A percentile compares a stretch with the other conserved stretches of the same genome.
phyloP scores from a whole-genome alignment of 2,797 vertebrate species.

The Melopsittacus undulatus region DNA sequence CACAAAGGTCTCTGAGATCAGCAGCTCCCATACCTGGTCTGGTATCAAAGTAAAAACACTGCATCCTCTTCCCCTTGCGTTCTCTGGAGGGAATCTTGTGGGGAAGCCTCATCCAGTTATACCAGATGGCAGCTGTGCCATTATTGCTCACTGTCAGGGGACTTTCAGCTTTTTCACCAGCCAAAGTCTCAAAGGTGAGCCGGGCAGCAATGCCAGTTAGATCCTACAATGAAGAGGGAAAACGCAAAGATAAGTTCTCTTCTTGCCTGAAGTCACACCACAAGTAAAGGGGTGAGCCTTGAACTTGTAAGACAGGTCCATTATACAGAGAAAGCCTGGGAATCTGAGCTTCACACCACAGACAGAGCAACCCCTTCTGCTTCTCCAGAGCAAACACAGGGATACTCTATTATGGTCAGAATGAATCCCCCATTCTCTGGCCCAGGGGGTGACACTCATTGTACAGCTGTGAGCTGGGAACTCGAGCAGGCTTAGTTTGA shows the following conservation, averaged over 20 bases:
- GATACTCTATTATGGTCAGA: background rate
- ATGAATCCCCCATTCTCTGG: background rate
- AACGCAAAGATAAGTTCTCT: background rate
- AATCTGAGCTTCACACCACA: background rate
- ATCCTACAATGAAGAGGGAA: conserved; percentile 66
- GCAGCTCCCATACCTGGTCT: conserved; percentile 78
- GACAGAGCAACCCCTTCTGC: background rate
- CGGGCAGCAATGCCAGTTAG: conserved; percentile 82
- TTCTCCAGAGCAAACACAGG: background rate
- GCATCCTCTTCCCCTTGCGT: conserved; percentile 41
- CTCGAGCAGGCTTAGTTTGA: background rate
- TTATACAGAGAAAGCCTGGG: background rate
- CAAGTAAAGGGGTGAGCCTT: background rate
- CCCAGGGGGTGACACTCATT: background rate
- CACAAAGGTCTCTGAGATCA: background rate
- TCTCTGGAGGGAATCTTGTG: conserved; percentile 69
- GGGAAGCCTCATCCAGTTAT: conserved; percentile 84
- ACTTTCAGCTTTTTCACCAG: conserved; percentile 79
- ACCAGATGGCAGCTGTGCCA: conserved; percentile 87
- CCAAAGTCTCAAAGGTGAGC: conserved; percentile 83
- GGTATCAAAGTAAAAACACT: conserved; percentile 86
- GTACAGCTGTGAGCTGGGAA: background rate
- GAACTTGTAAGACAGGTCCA: background rate
- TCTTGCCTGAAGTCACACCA: background rate
- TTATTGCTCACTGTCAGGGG: conserved; percentile 84